Percentiles rank a stretch among this genome's conserved stretches.
Evolutionary conservation across 2,797 vertebrate genomes (phyloP).

Genomic region (Sebastes miniatus): DNA sequence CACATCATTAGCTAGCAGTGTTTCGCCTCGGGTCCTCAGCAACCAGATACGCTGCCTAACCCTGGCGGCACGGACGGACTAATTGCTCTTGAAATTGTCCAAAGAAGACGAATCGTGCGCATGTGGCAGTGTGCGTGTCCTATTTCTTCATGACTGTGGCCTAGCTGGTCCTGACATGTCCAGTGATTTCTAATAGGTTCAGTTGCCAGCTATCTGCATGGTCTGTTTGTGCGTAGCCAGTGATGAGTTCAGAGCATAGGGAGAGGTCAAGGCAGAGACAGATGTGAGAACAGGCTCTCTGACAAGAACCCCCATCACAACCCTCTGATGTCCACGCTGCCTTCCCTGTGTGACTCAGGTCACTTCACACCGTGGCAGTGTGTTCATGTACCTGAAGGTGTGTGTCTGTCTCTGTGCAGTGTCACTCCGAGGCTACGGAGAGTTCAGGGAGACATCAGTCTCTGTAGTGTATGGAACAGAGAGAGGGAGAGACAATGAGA

Average conservation of each 20-base stretch:
- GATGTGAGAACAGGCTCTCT: conserved; percentile 62
- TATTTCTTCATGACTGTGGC: conserved; percentile 11
- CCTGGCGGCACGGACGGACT: conserved; percentile 51
- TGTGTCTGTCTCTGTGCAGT: conserved; percentile 14
- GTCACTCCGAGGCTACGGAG: conserved; percentile 27
- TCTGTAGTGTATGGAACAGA: neutral
- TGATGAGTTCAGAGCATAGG: conserved; percentile 47
- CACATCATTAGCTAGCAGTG: conserved; percentile 67
- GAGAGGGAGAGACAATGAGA: neutral
- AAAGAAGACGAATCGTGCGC: conserved; percentile 24
- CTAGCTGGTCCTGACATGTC: conserved; percentile 25
- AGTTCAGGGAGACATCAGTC: conserved; percentile 13
- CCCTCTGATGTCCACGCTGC: conserved; percentile 37
- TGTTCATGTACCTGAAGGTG: conserved; percentile 36
- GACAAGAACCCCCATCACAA: conserved; percentile 55
- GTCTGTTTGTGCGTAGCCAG: neutral
- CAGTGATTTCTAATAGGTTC: conserved; percentile 46
- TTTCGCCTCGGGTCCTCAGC: conserved; percentile 33
- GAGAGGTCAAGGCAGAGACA: conserved; percentile 62
- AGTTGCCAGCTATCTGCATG: conserved; percentile 20
- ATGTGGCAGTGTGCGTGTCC: neutral
- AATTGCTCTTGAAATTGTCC: conserved; percentile 76
- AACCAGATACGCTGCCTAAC: conserved; percentile 46
- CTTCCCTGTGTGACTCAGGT: conserved; percentile 49
- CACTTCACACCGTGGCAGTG: conserved; percentile 49